Conservation (phyloP, 1,140 invertebrate species). For the Trachymyrmex septentrionalis region DNA sequence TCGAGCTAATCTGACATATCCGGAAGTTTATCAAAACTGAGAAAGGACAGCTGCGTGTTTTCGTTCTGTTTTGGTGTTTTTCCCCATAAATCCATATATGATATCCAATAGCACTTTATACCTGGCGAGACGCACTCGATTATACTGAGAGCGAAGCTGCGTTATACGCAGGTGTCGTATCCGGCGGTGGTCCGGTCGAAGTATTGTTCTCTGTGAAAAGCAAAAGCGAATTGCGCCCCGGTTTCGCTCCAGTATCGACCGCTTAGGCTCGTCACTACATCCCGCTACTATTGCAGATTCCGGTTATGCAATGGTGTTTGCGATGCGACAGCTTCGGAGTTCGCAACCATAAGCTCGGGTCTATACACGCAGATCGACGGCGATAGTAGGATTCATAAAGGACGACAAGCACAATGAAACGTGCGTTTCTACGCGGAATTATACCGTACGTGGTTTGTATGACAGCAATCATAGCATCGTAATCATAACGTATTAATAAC, state of each 20-base stretch:
- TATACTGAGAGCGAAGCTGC: slow-evolving; percentile 65
- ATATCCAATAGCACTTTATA: slow-evolving; percentile 59
- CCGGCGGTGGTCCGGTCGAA: slow-evolving; percentile 38
- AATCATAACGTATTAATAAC: slow-evolving; percentile 28
- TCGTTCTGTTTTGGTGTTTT: background rate
- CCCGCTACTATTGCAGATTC: slow-evolving; percentile 37
- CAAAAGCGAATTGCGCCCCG: slow-evolving; percentile 54
- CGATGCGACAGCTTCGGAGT: slow-evolving; percentile 14
- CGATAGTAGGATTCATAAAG: slow-evolving; percentile 10
- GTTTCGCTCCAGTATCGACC: slow-evolving; percentile 49
- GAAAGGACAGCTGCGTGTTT: background rate
- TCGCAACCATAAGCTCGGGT: background rate
- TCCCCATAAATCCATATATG: background rate
- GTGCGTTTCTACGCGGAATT: slow-evolving; percentile 27
- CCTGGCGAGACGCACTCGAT: slow-evolving; percentile 59
- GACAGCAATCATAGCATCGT: background rate
- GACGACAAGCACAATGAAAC: slow-evolving; percentile 21
- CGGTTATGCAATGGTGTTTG: slow-evolving; percentile 40
- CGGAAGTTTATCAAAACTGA: slow-evolving; percentile 35
- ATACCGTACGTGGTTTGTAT: background rate
- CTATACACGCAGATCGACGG: slow-evolving; percentile 9
- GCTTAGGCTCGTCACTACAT: slow-evolving; percentile 48
- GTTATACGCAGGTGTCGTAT: slow-evolving; percentile 62
- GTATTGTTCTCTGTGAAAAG: slow-evolving; percentile 64
- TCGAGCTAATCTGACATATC: background rate